Evolutionary conservation across 2,888 invertebrate species (phyloP).

Genomic region (Gasteruption jaculator): DNA sequence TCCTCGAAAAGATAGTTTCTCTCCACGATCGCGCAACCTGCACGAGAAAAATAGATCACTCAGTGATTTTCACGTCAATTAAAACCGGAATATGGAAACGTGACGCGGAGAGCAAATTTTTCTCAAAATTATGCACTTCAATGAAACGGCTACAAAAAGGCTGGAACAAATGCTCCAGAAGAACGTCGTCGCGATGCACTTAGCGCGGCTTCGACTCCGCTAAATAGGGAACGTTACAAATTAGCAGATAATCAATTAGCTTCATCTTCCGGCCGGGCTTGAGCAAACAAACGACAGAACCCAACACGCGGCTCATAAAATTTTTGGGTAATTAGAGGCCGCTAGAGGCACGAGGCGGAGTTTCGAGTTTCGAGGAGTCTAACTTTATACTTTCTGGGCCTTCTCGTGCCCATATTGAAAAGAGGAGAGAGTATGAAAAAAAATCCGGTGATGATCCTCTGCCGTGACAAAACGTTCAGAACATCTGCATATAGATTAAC

Average conservation of each 20-base stretch:
- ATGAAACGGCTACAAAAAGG: too few species aligned
- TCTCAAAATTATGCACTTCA: too few species aligned
- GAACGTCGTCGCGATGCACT: not conserved
- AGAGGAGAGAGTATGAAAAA: too few species aligned
- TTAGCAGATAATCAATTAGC: conserved; percentile 47
- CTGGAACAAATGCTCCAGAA: too few species aligned
- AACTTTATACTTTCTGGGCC: not conserved
- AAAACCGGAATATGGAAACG: too few species aligned
- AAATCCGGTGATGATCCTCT: too few species aligned
- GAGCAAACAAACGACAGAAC: conserved; percentile 41
- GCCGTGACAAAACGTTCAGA: conserved; percentile 21
- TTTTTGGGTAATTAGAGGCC: conserved; percentile 43
- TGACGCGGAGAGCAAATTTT: too few species aligned
- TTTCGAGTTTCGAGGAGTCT: conserved; percentile 12
- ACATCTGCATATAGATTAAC: conserved; percentile 38
- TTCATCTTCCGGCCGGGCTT: conserved; percentile 38
- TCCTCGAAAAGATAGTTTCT: too few species aligned
- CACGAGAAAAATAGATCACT: too few species aligned
- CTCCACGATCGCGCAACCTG: too few species aligned
- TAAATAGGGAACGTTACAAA: conserved; percentile 37
- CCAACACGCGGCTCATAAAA: conserved; percentile 36
- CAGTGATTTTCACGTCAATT: too few species aligned
- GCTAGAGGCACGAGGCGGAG: conserved; percentile 29
- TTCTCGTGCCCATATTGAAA: too few species aligned
- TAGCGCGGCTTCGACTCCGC: conserved; percentile 8